Evolutionary conservation across 1,140 invertebrate genomes (phyloP).

Genomic region (Zophobas morio): DNA sequence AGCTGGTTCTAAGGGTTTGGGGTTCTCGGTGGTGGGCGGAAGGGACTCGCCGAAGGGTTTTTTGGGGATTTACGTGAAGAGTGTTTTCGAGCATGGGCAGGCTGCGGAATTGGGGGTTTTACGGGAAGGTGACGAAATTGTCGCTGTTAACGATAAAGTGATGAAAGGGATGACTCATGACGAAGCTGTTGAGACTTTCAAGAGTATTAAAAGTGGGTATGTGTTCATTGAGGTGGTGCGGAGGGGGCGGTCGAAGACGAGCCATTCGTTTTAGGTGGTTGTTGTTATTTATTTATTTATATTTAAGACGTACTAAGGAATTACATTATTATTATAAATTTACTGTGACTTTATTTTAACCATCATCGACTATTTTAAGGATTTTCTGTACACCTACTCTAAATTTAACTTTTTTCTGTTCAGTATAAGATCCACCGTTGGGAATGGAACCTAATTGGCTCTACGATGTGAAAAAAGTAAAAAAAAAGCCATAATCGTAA

Average conservation of each 20-base stretch:
- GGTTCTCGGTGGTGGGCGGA: conserved; percentile 88
- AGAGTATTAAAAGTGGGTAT: conserved; percentile 32
- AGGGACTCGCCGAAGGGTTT: conserved; percentile 82
- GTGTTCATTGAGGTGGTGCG: conserved; percentile 31
- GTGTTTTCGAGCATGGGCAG: conserved; percentile 84
- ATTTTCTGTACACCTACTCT: too few relatives aligned
- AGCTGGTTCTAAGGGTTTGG: conserved; percentile 79
- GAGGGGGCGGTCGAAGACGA: background rate
- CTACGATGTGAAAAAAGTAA: too few relatives aligned
- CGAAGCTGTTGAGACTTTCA: conserved; percentile 24
- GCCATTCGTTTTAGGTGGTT: conserved; percentile 11
- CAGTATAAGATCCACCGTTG: too few relatives aligned
- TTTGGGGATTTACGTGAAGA: conserved; percentile 87
- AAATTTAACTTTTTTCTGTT: too few relatives aligned
- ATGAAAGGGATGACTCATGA: conserved; percentile 33
- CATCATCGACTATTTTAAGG: too few relatives aligned
- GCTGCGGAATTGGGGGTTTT: conserved; percentile 79
- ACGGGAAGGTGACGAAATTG: conserved; percentile 69
- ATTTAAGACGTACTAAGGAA: too few relatives aligned
- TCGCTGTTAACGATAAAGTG: conserved; percentile 11
- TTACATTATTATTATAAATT: background rate
- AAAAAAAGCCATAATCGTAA: too few relatives aligned
- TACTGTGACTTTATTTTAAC: background rate
- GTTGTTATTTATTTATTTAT: too few relatives aligned
- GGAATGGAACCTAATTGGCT: too few relatives aligned